Base-by-base conservation (phyloP, 2,888 invertebrate species). In the Phrixothrix hirtus region DNA sequence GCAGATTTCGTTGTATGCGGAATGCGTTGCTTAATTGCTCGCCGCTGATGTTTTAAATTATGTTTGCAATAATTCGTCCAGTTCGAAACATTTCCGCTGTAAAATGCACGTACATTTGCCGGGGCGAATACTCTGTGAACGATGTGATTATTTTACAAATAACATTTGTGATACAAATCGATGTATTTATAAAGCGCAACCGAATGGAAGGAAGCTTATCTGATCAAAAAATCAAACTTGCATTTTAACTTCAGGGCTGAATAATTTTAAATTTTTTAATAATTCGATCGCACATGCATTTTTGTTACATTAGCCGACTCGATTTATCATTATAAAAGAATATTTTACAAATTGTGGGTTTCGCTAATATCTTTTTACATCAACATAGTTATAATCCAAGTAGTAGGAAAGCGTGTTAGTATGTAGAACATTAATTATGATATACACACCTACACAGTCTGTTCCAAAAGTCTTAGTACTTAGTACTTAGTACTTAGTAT, bases 11-110 rank as follows among this genome's bases (percentile, higher is more conserved):
- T 52, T 42, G 44, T 58, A 53, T 57, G 42, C 55, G 59, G 60
- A 57, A 61, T 60, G 58, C 59, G 55, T 52, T 50, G 57, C 60
- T 62, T 62, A 62, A 63, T 61, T 63, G 61, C 60, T 44, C 61
- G 59, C 51, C 58, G 59, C 59, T 61, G 59, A 61, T 62, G 57
- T 61, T 63, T 61, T 60, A 61, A 61, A 61, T 63, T 60, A 59
- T 56, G 61, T 53, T 53, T 56, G 60, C 58, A 58, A 62, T 59
- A 57, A 59, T 60, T 59, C 51, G 54, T 55, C 39, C 47, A 30
- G 46, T 42, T 47, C 55, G 52, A 53, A 55, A 59, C 55, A 51
- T 55, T 60, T 57, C 50, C 57, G 56, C 42, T 38, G 53, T 50
- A 56, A 56, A 54, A 51, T 56, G 47, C 38, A 47, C 46, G 48